A percentile compares a stretch with the other conserved stretches of the same genome.
Evolutionary conservation across 2,888 invertebrate genomes (phyloP).

Genomic region (Diadromus collaris): DNA sequence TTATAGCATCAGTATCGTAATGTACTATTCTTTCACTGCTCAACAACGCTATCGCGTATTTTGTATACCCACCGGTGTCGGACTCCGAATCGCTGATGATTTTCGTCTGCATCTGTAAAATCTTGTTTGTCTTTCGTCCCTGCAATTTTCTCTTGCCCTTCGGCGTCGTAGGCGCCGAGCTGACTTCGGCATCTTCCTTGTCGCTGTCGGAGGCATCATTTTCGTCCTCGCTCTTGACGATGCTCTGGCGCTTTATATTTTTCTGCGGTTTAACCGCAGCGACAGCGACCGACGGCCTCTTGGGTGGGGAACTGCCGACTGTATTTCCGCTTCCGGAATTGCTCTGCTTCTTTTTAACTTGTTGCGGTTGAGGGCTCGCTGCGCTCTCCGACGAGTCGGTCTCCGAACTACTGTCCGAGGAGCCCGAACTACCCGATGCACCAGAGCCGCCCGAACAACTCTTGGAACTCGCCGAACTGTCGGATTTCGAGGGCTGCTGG

Average conservation of each 20-base stretch:
- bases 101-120: conserved; percentile 78
- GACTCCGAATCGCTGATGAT: conserved; percentile 86
- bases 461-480: conserved; percentile 85
- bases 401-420: conserved; percentile 83
- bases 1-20: too few species aligned
- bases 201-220: conserved; percentile 77
- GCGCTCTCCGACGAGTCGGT: conserved; percentile 85
- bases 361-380: conserved; percentile 79
- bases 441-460: conserved; percentile 84
- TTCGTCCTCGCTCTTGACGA: conserved; percentile 77
- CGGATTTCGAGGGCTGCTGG: conserved; percentile 81
- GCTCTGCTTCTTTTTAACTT: conserved; percentile 76
- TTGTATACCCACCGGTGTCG: conserved; percentile 80
- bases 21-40: neutral
- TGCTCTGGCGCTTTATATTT: conserved; percentile 75
- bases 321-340: conserved; percentile 63
- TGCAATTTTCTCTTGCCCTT: conserved; percentile 76
- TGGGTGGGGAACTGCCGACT: conserved; percentile 67
- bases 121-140: conserved; percentile 75
- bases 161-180: conserved; percentile 67
- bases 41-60: neutral
- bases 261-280: conserved; percentile 77
- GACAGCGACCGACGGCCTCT: conserved; percentile 74
- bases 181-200: conserved; percentile 74
- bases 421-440: conserved; percentile 86